Conservation (phyloP, 2,797 vertebrate genomes). For the Tamandua tetradactyla region DNA sequence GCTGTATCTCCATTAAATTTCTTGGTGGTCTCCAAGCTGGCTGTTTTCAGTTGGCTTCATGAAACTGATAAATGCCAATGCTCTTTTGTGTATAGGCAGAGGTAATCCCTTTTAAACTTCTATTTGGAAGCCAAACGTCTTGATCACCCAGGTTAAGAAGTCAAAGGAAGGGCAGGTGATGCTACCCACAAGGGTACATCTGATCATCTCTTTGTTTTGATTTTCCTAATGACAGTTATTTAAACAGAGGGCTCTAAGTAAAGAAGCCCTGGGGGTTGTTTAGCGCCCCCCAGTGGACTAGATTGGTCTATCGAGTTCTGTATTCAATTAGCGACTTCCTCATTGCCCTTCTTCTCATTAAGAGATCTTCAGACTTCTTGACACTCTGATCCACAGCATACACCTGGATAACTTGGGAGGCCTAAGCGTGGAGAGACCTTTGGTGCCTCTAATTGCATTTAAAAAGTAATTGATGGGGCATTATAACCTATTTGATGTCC, state of each 20-base stretch:
- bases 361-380: not conserved
- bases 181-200: not conserved
- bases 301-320: constrained; percentile 47
- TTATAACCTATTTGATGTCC: constrained; percentile 52
- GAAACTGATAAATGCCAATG: not conserved
- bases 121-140: constrained; percentile 34
- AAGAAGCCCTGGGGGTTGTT: not conserved
- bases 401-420: constrained; percentile 44
- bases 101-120: not conserved
- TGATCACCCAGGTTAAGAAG: constrained; percentile 49
- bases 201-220: not conserved
- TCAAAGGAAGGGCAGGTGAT: not conserved
- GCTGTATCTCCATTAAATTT: not conserved
- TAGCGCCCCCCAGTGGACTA: not conserved
- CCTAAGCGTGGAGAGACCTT: not conserved
- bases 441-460: constrained; percentile 19
- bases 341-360: not conserved
- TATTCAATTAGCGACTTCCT: not conserved
- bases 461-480: not conserved
- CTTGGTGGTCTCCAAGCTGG: not conserved
- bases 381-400: constrained; percentile 40
- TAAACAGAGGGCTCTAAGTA: not conserved
- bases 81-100: not conserved
- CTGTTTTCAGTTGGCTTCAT: not conserved
- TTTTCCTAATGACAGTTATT: constrained; percentile 34